These are phyloP conservation scores for Machaerirhynchus nigripectus DNA, from an alignment of 2,113 vertebrate genomes.

Conservation along the genomic window DNA sequence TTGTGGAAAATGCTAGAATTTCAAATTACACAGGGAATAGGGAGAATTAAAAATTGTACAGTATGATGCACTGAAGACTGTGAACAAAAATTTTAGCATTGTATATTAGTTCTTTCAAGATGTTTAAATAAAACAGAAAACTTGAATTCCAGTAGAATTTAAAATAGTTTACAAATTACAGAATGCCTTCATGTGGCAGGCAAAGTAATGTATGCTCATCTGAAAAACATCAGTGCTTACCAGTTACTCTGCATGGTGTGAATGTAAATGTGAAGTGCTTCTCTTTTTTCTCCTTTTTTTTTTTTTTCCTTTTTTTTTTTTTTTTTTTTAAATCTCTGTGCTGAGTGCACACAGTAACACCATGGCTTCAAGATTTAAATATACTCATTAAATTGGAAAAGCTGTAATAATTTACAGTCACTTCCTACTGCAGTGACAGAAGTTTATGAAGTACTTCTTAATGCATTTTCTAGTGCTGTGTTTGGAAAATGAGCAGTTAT, in stretches of 20 bases:
- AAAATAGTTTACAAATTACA: constrained; percentile 40
- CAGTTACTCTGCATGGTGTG: constrained; percentile 33
- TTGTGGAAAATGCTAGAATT: neutral
- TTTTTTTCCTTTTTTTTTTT: neutral
- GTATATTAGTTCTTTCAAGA: constrained; percentile 24
- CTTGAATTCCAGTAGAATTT: constrained; percentile 35
- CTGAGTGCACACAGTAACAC: constrained; percentile 4
- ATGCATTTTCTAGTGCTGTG: constrained; percentile 12
- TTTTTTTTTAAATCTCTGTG: neutral
- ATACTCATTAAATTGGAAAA: constrained; percentile 54
- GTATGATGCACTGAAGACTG: neutral
- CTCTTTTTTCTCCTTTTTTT: neutral
- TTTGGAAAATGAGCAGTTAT: constrained; percentile 15
- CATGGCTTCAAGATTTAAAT: constrained; percentile 36
- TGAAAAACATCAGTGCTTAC: constrained; percentile 53
- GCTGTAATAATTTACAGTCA: constrained; percentile 66
- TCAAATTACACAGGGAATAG: neutral
- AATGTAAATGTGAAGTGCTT: constrained; percentile 48
- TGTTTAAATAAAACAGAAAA: constrained; percentile 46
- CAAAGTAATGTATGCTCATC: constrained; percentile 49
- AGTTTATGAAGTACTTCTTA: constrained; percentile 46
- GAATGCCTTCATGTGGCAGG: constrained; percentile 42
- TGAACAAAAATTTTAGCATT: constrained; percentile 8
- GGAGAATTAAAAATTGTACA: constrained; percentile 8
- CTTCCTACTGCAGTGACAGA: constrained; percentile 49